Evolutionary conservation across 2,113 vertebrate species (phyloP).

Genomic region (Galeopterus variegatus): DNA sequence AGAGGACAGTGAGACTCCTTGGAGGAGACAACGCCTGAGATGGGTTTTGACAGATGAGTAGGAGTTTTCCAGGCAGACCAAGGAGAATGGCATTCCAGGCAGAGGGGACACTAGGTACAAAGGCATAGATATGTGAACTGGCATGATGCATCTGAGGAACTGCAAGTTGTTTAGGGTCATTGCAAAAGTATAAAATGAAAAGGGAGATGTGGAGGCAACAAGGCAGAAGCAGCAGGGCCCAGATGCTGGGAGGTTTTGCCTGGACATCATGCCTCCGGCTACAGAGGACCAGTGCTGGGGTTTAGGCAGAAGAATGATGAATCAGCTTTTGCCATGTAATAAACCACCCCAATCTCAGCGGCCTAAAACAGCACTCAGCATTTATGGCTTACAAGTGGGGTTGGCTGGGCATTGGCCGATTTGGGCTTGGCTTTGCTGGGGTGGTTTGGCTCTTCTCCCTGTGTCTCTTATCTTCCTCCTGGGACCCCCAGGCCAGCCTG

Average conservation of each 20-base stretch:
- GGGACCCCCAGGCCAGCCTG: background rate
- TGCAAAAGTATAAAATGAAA: background rate
- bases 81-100: background rate
- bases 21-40: background rate
- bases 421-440: background rate
- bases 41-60: constrained; percentile 27
- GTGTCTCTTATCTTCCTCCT: constrained; percentile 35
- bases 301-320: background rate
- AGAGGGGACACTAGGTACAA: background rate
- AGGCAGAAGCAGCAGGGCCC: background rate
- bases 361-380: background rate
- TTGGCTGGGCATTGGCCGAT: background rate
- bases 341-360: constrained; percentile 2
- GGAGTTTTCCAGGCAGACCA: constrained; percentile 35
- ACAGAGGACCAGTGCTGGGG: background rate
- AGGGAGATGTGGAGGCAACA: background rate
- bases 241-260: background rate
- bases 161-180: background rate
- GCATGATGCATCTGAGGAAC: background rate
- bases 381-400: background rate
- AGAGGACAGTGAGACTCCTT: background rate
- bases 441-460: background rate
- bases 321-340: background rate
- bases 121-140: background rate
- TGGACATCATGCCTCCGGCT: background rate